Base-by-base conservation (phyloP, 2,888 invertebrate genomes). In the Platycheirus albimanus region DNA sequence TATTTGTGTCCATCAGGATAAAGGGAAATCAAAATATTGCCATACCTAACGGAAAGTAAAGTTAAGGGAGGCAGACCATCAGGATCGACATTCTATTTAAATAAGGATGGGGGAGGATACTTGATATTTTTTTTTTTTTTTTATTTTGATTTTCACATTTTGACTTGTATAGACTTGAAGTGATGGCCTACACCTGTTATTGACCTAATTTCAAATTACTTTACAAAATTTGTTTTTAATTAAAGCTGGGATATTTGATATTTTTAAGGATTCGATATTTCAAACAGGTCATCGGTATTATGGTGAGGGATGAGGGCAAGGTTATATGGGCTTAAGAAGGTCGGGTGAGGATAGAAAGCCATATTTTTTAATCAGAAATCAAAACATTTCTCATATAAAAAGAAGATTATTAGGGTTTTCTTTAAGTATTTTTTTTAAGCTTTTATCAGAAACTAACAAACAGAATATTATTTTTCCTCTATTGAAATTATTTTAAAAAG, bases 1-100 rank as follows among this genome's bases (percentile, higher is more conserved):
- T 41, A 41, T 58, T 58, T 58, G 58, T 58, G 28, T 45, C 5
- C n/a, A n/a, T n/a, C 15, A 41, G 56, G 15, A 41, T 13, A 56
- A 28, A 41, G 28, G 41, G 58, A 24, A 58, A 58, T 11, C 41
- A 58, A 24, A 24, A 41, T 41, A 24, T 58, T 41, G 24, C n/a
- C n/a, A n/a, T n/a, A n/a, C n/a, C n/a, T 19, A 24, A 58, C 58
- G 13, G 24, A 56, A 24, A 8, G 17, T 17, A 17, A n/a, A n/a
- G n/a, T n/a, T 15, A 33, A 36, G 13, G 1, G 10, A 6, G 20
- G 5, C 11, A 15, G 28, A n/a, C 13, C 24, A n/a, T n/a, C n/a
- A 19, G 10, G 30, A 33, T 33, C 6, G 5, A 4, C 7, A 8
- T 7, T 33, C 6, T 3, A 3, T 33, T 24, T 3, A 24, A 24